These are phyloP conservation scores for Drosophila takahashii DNA, from an alignment of 1,140 invertebrate genomes.

Conservation along the genomic window DNA sequence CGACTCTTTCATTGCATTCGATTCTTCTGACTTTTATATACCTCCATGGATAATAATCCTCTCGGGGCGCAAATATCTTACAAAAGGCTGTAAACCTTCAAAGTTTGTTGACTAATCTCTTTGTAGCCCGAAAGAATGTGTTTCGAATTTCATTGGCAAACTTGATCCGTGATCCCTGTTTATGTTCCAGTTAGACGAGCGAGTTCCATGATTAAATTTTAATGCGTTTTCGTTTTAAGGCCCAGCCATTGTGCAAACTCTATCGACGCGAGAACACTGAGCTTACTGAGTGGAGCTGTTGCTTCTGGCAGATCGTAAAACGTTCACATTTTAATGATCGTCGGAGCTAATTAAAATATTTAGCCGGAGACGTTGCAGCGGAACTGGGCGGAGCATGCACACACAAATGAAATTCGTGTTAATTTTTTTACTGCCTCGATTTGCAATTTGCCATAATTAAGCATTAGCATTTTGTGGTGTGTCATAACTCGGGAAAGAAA, in stretches of 20 bases:
- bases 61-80: slow-evolving; percentile 4
- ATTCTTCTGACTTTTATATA: not conserved
- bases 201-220: slow-evolving; percentile 58
- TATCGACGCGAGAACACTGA: slow-evolving; percentile 23
- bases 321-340: slow-evolving; percentile 55
- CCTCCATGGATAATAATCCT: not conserved
- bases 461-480: slow-evolving; percentile 61
- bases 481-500: slow-evolving; percentile 27
- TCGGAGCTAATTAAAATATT: slow-evolving; percentile 80
- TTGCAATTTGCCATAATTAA: slow-evolving; percentile 82
- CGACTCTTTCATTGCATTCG: not conserved
- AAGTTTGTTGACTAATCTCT: slow-evolving; percentile 47
- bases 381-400: slow-evolving; percentile 24
- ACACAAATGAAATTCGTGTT: slow-evolving; percentile 67
- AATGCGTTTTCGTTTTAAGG: slow-evolving; percentile 70
- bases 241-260: slow-evolving; percentile 59
- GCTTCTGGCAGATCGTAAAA: slow-evolving; percentile 78
- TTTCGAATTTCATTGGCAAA: slow-evolving; percentile 43
- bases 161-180: slow-evolving; percentile 50
- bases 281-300: slow-evolving; percentile 24
- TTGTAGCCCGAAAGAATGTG: slow-evolving; percentile 28
- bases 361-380: slow-evolving; percentile 50
- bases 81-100: slow-evolving; percentile 22
- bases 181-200: slow-evolving; percentile 48
- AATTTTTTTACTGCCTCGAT: slow-evolving; percentile 66